These are phyloP conservation scores for Rhynchopsitta pachyrhyncha DNA, from an alignment of 2,113 vertebrate species.

Conservation along the genomic window DNA sequence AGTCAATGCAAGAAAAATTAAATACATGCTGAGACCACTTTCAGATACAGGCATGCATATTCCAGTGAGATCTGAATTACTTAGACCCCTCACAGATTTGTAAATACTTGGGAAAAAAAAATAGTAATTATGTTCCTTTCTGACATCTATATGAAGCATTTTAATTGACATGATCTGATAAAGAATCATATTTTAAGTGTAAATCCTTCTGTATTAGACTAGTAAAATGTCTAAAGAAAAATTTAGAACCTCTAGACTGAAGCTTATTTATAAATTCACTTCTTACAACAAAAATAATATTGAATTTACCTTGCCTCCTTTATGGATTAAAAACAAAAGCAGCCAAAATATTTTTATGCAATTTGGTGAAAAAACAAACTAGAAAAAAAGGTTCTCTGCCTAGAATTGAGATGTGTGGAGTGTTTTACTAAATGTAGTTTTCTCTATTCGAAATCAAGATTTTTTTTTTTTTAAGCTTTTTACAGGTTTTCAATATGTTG, in stretches of 20 bases:
- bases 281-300: neutral
- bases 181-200: neutral
- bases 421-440: neutral
- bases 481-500: neutral
- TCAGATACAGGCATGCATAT: neutral
- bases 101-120: neutral
- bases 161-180: neutral
- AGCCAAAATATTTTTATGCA: neutral
- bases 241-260: neutral
- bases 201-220: neutral
- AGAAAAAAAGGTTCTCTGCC: neutral
- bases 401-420: neutral
- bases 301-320: neutral
- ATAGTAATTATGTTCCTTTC: neutral
- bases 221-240: neutral
- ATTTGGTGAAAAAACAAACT: neutral
- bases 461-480: neutral
- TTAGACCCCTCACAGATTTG: neutral
- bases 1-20: neutral
- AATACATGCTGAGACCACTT: neutral
- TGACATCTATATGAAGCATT: neutral
- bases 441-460: neutral
- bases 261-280: neutral
- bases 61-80: neutral
- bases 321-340: neutral